Conservation (phyloP, 2,888 invertebrate species). For the Cerastis leucographa region DNA sequence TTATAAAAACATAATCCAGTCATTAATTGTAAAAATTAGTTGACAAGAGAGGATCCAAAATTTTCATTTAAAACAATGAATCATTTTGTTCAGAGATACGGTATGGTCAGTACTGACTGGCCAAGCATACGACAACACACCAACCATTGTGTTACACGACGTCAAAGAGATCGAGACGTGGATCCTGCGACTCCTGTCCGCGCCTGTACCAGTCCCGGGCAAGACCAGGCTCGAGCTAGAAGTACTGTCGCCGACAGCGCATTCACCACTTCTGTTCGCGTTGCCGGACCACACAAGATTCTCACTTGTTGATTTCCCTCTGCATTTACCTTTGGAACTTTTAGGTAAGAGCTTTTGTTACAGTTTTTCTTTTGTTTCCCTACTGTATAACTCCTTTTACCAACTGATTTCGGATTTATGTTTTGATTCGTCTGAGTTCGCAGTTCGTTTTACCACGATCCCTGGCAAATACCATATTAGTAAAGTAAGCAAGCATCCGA, state of each 20-base stretch:
- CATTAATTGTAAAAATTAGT: not conserved
- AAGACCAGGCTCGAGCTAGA: conserved; percentile 96
- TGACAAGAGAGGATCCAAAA: not conserved
- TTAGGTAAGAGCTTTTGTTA: conserved; percentile 90
- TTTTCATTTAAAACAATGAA: not conserved
- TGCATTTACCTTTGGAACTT: conserved; percentile 99
- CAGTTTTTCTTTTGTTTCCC: not conserved
- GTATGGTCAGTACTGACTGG: conserved; percentile 99
- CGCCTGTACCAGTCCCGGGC: conserved; percentile 99
- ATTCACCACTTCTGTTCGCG: conserved; percentile 97
- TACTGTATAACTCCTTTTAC: not conserved
- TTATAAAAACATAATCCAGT: not conserved
- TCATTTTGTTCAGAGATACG: conserved; percentile 93
- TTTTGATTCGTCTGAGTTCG: not conserved
- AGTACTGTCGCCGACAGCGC: conserved; percentile 96
- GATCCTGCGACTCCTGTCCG: conserved; percentile 98
- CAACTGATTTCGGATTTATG: not conserved
- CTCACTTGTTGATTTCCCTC: conserved; percentile 98
- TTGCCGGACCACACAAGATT: conserved; percentile 99
- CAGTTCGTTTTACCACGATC: not conserved
- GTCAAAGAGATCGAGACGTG: conserved; percentile 99
- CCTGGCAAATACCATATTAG: not conserved
- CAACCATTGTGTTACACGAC: conserved; percentile 98
- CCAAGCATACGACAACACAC: conserved; percentile 94
- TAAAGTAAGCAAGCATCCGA: not conserved